A percentile compares a stretch with the other conserved stretches of the same genome.
Evolutionary conservation across 2,113 vertebrate species (phyloP).

Genomic region (Catharus fuscescens): DNA sequence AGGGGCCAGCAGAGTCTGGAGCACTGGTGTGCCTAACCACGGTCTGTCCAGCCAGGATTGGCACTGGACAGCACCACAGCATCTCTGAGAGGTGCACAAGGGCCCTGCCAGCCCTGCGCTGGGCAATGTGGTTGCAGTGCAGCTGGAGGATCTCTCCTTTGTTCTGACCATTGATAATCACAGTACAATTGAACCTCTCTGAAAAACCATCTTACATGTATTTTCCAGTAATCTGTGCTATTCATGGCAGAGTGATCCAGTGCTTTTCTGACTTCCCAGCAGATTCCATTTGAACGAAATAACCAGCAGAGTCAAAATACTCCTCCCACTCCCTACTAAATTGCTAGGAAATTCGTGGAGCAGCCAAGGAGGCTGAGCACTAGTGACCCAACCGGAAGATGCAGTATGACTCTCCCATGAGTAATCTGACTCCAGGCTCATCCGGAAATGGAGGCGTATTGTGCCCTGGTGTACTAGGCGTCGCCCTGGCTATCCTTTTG

Average conservation of each 20-base stretch:
- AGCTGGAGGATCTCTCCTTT: neutral
- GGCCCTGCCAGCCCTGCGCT: neutral
- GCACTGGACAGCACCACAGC: neutral
- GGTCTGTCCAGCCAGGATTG: rapidly evolving
- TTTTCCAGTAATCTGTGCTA: neutral
- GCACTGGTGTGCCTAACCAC: rapidly evolving
- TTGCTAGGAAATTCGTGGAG: neutral
- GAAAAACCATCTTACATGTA: rapidly evolving
- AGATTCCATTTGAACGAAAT: neutral
- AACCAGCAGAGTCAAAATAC: neutral
- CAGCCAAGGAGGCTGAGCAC: neutral
- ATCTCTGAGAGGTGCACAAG: rapidly evolving
- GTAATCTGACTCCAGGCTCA: neutral
- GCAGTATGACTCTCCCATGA: neutral
- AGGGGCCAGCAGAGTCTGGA: rapidly evolving
- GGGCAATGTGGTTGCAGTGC: rapidly evolving
- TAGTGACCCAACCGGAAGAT: rapidly evolving
- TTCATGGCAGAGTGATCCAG: neutral
- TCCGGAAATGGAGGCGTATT: neutral
- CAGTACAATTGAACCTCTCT: neutral
- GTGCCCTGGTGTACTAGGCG: neutral
- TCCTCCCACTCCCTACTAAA: neutral
- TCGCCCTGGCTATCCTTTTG: neutral
- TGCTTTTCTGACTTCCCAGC: neutral
- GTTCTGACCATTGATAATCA: neutral